Base-by-base conservation (phyloP, 2,888 invertebrate species). In the Phragmatobia fuliginosa region DNA sequence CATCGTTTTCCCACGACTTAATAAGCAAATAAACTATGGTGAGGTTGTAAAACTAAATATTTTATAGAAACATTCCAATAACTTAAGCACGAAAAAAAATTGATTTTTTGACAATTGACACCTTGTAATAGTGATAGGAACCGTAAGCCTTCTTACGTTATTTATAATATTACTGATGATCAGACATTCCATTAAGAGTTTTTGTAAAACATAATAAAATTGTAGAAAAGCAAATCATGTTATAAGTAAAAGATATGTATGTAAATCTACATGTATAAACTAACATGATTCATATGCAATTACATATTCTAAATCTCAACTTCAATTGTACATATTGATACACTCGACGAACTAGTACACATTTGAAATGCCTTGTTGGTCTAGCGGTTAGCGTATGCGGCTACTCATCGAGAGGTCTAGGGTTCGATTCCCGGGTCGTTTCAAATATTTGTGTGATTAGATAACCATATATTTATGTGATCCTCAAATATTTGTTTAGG, bases 21-120 rank as follows among this genome's bases (percentile, higher is more conserved):
- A 6, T 28, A 56, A 5, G 0, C 25, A 56, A 28, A 56, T 16
- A 56, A 56, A 28, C 7, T 7, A 56, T 14, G 56, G 5, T 16
- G 28, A 28, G 52, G 25, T 25, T 52, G 11, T 49, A 49, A 49
- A 49, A 4, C 25, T 52, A 3, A 25, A 25, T 25, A 14, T 28
- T 36, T 38, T 38, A 36, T 28, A 62, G 49, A 63, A 63, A 49
- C 33, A 52, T 64, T 36, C 14, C 41, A n/a, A 11, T 45, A n/a
- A 32, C 45, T 18, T 31, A 32, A 31, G n/a, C 32, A n/a, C 49
- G 11, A 62, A 41, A 5, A 41, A 41, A 56, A 56, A 56, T 28
- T 16, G 56, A 16, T n/a, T 56, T 49, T 62, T 28, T 41, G 18
- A 18, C 62, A 63, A 65, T 56, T 64, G 32, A 64, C 64, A 52